Conservation (phyloP, 2,888 invertebrate species). For the Drosophila peninsularis region DNA sequence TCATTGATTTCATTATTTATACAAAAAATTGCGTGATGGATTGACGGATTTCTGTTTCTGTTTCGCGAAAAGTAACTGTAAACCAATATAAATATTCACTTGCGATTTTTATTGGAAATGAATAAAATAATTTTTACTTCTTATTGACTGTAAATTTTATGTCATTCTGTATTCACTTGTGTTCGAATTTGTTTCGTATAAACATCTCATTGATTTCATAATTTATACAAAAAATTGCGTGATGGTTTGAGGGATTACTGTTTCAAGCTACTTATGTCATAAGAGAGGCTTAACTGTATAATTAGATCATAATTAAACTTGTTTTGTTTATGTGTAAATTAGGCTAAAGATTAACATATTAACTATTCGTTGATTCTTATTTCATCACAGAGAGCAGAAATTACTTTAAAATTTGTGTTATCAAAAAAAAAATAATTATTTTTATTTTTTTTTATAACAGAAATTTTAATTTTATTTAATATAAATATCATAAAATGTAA, state of each 20-base stretch:
- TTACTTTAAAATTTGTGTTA: too few relatives aligned
- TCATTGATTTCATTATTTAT: background rate
- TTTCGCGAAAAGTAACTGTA: slow-evolving; percentile 74
- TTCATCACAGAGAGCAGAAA: background rate
- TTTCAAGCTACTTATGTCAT: too few relatives aligned
- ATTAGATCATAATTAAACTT: too few relatives aligned
- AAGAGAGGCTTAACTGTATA: too few relatives aligned
- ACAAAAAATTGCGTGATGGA: too few relatives aligned
- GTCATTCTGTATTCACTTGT: too few relatives aligned
- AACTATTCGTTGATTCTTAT: background rate
- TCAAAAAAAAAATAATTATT: too few relatives aligned
- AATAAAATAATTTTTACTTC: background rate
- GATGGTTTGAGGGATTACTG: too few relatives aligned
- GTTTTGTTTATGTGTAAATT: background rate
- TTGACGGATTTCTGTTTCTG: too few relatives aligned
- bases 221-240: background rate
- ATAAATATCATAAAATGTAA: background rate
- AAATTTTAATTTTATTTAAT: background rate
- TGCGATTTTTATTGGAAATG: background rate
- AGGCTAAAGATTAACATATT: background rate
- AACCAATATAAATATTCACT: background rate
- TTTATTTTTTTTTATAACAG: too few relatives aligned
- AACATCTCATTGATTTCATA: background rate
- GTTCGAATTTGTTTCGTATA: background rate
- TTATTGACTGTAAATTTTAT: background rate